These are phyloP conservation scores for Sussaba pulchella DNA, from an alignment of 2,888 invertebrate species.

Conservation along the genomic window DNA sequence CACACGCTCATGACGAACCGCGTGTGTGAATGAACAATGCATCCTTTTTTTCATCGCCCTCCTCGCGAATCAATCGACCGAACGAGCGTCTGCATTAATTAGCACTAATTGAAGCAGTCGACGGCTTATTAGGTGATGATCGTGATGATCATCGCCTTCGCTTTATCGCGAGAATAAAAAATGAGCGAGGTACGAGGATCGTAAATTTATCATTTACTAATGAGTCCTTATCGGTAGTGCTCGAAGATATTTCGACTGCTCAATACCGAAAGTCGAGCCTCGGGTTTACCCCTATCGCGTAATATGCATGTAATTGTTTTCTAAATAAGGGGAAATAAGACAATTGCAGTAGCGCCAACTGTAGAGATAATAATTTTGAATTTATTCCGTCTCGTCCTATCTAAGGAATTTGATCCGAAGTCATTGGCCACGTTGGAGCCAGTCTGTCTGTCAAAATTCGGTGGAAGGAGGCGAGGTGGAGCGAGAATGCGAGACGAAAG, in stretches of 20 bases:
- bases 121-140: neutral
- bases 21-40: conserved; percentile 46
- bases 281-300: neutral
- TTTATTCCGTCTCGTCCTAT: neutral
- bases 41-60: conserved; percentile 18
- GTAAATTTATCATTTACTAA: conserved; percentile 16
- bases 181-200: neutral
- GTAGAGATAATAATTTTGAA: too few species aligned
- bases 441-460: conserved; percentile 57
- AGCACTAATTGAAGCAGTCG: conserved; percentile 1
- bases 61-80: conserved; percentile 40
- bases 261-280: neutral
- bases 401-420: conserved; percentile 7
- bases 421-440: conserved; percentile 49
- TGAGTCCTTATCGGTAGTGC: conserved; percentile 1
- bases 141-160: conserved; percentile 6
- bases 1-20: neutral
- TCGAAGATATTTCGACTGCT: neutral
- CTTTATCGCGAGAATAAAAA: neutral
- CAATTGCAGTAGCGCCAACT: too few species aligned
- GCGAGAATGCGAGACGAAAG: conserved; percentile 19
- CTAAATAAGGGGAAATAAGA: neutral
- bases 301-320: conserved; percentile 32
- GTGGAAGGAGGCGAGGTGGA: conserved; percentile 6
- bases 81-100: conserved; percentile 9